These are phyloP conservation scores for Diogma glabrata DNA, from an alignment of 2,888 invertebrate genomes.

Conservation along the genomic window DNA sequence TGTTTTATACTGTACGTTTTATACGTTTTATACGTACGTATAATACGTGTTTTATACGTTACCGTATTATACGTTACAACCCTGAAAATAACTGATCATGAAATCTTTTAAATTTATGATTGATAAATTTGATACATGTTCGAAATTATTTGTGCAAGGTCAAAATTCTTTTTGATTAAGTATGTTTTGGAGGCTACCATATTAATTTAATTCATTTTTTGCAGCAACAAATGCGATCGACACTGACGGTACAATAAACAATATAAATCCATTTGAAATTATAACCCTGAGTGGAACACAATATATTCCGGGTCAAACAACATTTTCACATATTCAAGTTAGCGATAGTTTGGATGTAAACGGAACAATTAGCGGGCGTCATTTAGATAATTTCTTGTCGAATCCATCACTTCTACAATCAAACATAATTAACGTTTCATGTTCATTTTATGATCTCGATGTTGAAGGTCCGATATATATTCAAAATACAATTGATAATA, in stretches of 20 bases:
- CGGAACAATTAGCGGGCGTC: constrained; percentile 38
- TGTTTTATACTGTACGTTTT: too few relatives aligned
- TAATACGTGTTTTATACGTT: too few relatives aligned
- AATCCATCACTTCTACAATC: constrained; percentile 40
- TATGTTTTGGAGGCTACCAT: neutral
- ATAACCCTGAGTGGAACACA: constrained; percentile 39
- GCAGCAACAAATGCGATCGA: constrained; percentile 30
- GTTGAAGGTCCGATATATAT: constrained; percentile 41
- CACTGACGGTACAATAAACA: constrained; percentile 36
- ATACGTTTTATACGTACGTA: too few relatives aligned
- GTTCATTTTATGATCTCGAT: constrained; percentile 38
- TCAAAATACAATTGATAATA: constrained; percentile 34
- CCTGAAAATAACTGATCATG: too few relatives aligned
- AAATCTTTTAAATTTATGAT: neutral
- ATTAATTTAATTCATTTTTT: constrained; percentile 4
- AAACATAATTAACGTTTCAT: constrained; percentile 32
- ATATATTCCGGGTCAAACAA: constrained; percentile 34
- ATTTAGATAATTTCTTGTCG: constrained; percentile 32
- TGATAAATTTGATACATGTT: neutral
- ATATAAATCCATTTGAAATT: constrained; percentile 35
- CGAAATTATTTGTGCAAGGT: too few relatives aligned
- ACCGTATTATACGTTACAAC: too few relatives aligned
- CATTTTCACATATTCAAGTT: constrained; percentile 42
- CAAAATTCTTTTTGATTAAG: neutral
- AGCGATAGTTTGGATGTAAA: constrained; percentile 39